A percentile compares a stretch with the other conserved stretches of the same genome.
These are phyloP conservation scores for Pocillopora damicornis DNA, from an alignment of 64 coral and sea anemone species.

Conservation along the genomic window DNA sequence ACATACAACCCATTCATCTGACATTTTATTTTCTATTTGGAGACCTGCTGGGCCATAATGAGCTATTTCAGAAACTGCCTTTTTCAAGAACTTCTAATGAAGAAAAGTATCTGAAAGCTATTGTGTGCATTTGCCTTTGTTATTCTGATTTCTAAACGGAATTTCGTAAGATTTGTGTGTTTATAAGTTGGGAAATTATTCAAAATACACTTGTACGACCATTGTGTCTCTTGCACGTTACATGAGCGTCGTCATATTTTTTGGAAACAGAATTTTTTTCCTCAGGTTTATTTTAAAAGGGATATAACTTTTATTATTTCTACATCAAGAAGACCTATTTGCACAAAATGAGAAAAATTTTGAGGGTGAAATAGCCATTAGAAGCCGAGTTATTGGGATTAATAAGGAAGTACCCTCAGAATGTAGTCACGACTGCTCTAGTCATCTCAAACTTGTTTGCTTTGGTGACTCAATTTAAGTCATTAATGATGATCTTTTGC, in stretches of 20 bases:
- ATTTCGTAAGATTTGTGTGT: not conserved
- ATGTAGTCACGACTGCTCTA: too few species aligned
- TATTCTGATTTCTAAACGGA: not conserved
- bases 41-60: not conserved
- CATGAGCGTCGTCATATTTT: slow-evolving; percentile 20
- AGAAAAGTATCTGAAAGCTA: not conserved
- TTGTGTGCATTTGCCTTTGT: slow-evolving; percentile 1
- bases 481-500: too few species aligned
- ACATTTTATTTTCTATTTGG: not conserved
- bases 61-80: slow-evolving; percentile 11
- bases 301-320: not conserved
- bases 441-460: too few species aligned
- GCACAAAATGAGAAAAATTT: not conserved
- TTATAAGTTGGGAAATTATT: not conserved
- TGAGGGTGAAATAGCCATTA: not conserved
- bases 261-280: slow-evolving; percentile 16
- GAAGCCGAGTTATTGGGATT: not conserved
- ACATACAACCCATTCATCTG: slow-evolving; percentile 9
- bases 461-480: too few species aligned
- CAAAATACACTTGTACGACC: slow-evolving; percentile 10
- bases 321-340: not conserved
- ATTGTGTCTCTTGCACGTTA: slow-evolving; percentile 11
- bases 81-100: not conserved
- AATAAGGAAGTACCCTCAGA: not conserved
- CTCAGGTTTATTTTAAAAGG: slow-evolving; percentile 1